Conservation (phyloP, 1,140 invertebrate species). For the Lepidurus arcticus region DNA sequence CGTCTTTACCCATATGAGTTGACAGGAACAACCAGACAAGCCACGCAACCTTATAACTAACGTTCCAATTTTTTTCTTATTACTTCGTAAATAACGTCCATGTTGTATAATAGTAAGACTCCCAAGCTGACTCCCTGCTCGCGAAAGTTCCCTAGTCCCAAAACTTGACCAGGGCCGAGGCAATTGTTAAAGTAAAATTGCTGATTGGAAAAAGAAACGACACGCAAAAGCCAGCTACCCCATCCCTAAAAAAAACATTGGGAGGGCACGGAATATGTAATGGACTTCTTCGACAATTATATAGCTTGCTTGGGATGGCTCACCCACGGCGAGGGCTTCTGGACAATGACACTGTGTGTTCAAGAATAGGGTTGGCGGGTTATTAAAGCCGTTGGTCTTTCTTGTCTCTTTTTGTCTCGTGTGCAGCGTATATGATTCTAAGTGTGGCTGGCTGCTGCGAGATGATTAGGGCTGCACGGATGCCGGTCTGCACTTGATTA, state of each 20-base stretch:
- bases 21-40: background rate
- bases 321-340: slow-evolving; percentile 4
- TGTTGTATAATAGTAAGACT: no score
- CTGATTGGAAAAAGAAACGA: background rate
- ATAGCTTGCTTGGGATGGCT: background rate
- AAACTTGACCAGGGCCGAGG: background rate
- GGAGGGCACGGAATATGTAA: background rate
- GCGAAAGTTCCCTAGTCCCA: no score
- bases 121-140: no score
- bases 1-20: background rate
- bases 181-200: background rate
- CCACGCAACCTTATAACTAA: slow-evolving; percentile 16
- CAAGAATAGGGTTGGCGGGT: slow-evolving; percentile 2
- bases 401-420: slow-evolving; percentile 19
- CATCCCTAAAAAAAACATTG: background rate
- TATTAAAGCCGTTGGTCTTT: slow-evolving; percentile 9
- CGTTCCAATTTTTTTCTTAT: background rate
- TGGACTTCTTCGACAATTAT: background rate
- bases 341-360: slow-evolving; percentile 13
- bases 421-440: slow-evolving; percentile 6
- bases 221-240: background rate
- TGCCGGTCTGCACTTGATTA: slow-evolving; percentile 21
- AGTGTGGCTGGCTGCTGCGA: slow-evolving; percentile 15
- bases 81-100: no score
- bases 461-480: slow-evolving; percentile 17